Evolutionary conservation across 1,140 invertebrate genomes (phyloP).

Genomic region (Dendrolimus punctatus): DNA sequence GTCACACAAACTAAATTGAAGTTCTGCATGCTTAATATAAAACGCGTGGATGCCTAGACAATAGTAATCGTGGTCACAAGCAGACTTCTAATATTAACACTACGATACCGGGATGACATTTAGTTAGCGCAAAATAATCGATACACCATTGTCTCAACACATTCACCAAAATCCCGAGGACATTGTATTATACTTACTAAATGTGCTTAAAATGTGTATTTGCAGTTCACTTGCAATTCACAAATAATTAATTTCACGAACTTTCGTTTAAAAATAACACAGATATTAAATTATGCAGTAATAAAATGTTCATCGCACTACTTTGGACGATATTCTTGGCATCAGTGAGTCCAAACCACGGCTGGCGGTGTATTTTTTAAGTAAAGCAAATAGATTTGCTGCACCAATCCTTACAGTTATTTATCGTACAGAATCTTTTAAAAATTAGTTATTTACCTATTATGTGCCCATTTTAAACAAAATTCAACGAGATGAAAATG

Average conservation of each 20-base stretch:
- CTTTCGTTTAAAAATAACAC: conserved; percentile 39
- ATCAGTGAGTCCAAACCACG: conserved; percentile 40
- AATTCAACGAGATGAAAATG: conserved; percentile 54
- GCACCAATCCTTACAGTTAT: neutral
- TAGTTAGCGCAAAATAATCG: conserved; percentile 71
- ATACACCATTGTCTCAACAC: conserved; percentile 70
- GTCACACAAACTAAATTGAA: conserved; percentile 51
- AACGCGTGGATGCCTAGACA: conserved; percentile 66
- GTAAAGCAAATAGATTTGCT: neutral
- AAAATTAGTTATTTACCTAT: conserved; percentile 62
- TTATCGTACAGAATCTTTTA: conserved; percentile 11
- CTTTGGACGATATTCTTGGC: conserved; percentile 67
- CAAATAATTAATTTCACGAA: conserved; percentile 14
- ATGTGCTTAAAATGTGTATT: conserved; percentile 7
- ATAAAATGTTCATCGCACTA: conserved; percentile 52
- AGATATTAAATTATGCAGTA: conserved; percentile 38
- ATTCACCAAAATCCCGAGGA: conserved; percentile 52
- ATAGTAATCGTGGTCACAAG: conserved; percentile 64
- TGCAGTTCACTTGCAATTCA: conserved; percentile 5
- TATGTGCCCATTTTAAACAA: conserved; percentile 69
- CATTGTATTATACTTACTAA: conserved; percentile 21
- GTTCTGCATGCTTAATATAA: conserved; percentile 59
- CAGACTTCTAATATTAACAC: conserved; percentile 72
- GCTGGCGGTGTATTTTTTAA: conserved; percentile 50
- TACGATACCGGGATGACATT: conserved; percentile 68